phyloP scores from a whole-genome alignment of 2,113 vertebrate species.

The Sitta europaea region DNA sequence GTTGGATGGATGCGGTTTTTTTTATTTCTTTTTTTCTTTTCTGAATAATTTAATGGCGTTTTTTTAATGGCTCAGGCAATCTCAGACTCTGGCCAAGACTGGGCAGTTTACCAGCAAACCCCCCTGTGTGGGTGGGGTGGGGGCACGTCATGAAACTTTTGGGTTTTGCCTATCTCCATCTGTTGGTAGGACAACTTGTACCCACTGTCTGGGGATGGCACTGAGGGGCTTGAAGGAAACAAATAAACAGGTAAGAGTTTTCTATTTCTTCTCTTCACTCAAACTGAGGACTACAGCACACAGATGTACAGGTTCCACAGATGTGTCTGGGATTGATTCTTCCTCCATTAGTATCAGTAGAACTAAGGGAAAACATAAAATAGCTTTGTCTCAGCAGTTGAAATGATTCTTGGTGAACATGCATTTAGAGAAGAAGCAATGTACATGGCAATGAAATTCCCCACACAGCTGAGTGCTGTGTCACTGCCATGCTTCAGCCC shows the following conservation, averaged over 20 bases:
- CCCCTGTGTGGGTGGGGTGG: not conserved
- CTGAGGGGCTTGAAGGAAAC: slow-evolving; percentile 43
- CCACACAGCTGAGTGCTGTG: not conserved
- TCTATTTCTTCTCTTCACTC: not conserved
- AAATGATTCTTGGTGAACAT: not conserved
- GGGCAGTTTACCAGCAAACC: not conserved
- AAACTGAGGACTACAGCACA: not conserved
- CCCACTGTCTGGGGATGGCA: slow-evolving; percentile 57
- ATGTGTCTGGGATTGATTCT: not conserved
- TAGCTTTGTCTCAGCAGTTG: not conserved
- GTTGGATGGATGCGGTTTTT: not conserved
- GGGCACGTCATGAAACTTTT: not conserved
- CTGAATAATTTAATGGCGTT: not conserved
- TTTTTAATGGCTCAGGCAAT: not conserved
- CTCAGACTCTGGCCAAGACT: not conserved
- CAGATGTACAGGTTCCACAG: not conserved
- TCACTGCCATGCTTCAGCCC: not conserved
- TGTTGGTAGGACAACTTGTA: slow-evolving; percentile 58
- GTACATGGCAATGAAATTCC: not conserved
- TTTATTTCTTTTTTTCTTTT: not conserved
- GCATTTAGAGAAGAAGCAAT: not conserved
- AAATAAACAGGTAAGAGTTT: slow-evolving; percentile 47
- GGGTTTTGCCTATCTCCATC: slow-evolving; percentile 41
- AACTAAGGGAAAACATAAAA: not conserved
- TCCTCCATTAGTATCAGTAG: not conserved